phyloP scores from a whole-genome alignment of 2,113 vertebrate genomes.

The Hepsetus odoe region DNA sequence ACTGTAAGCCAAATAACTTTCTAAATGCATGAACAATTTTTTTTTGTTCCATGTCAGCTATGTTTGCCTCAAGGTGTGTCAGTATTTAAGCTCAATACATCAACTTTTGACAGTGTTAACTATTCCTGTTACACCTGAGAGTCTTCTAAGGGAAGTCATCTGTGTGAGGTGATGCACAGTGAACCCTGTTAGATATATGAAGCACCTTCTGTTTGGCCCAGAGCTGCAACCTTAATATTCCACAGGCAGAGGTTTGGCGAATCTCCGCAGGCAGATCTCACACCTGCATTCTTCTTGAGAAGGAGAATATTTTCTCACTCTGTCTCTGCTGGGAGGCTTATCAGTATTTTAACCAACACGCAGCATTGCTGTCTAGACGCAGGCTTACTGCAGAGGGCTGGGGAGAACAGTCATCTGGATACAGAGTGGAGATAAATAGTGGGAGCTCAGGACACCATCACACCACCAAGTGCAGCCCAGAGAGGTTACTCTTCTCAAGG shows the following conservation, averaged over 20 bases:
- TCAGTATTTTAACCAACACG: slow-evolving; percentile 50
- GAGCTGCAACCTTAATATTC: slow-evolving; percentile 57
- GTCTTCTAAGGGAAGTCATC: neutral
- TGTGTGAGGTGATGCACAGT: slow-evolving; percentile 23
- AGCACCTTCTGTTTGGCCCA: slow-evolving; percentile 23
- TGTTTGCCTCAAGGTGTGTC: neutral
- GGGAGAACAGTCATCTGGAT: slow-evolving; percentile 22
- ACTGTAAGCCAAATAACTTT: too few species aligned
- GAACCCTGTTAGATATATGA: slow-evolving; percentile 37
- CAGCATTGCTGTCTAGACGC: slow-evolving; percentile 51
- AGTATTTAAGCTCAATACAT: neutral
- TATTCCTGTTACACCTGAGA: slow-evolving; percentile 4
- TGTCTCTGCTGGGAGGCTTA: slow-evolving; percentile 41
- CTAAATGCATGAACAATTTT: too few species aligned
- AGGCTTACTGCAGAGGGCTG: slow-evolving; percentile 40
- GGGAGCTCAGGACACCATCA: neutral
- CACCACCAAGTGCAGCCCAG: neutral
- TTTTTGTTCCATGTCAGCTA: too few species aligned
- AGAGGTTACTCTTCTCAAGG: neutral
- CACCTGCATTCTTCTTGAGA: slow-evolving; percentile 51
- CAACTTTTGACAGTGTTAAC: neutral
- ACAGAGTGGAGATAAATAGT: slow-evolving; percentile 26
- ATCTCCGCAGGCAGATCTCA: slow-evolving; percentile 49
- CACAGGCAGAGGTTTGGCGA: slow-evolving; percentile 48
- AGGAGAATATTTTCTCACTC: slow-evolving; percentile 38